These are phyloP conservation scores for Melopsittacus undulatus DNA, from an alignment of 2,797 vertebrate genomes.

Conservation along the genomic window DNA sequence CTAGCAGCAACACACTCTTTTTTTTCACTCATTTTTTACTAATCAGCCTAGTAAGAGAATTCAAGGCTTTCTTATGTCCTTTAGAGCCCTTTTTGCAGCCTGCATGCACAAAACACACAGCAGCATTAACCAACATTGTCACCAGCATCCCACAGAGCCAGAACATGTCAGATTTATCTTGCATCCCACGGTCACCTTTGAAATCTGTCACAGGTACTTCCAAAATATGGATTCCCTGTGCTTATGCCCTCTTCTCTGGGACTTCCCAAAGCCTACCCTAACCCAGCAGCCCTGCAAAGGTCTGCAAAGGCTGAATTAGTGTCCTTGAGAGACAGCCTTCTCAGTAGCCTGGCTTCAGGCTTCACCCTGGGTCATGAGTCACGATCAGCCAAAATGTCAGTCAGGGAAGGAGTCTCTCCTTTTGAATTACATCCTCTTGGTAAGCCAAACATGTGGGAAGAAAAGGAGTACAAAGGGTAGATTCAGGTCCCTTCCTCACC, in stretches of 20 bases:
- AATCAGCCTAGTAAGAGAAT: background rate
- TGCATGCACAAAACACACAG: background rate
- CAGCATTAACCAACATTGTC: background rate
- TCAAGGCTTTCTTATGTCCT: background rate
- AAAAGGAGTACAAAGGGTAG: background rate
- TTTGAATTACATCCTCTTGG: background rate
- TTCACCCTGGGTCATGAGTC: background rate
- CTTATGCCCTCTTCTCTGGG: background rate
- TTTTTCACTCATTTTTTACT: background rate
- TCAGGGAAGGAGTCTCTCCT: background rate
- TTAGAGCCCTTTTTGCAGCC: background rate
- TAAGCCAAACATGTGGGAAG: background rate
- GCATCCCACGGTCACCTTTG: background rate
- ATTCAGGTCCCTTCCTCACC: background rate
- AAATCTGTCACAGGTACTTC: background rate
- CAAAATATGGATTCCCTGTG: background rate
- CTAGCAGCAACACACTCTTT: background rate
- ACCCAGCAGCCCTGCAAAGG: background rate
- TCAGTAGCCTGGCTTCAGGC: background rate
- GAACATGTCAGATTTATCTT: background rate
- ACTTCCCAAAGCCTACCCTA: background rate
- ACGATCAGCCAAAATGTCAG: rapidly evolving
- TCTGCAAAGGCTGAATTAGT: background rate
- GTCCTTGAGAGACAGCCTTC: background rate
- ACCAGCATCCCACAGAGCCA: background rate